Percentiles rank a stretch among this genome's conserved stretches.
These are phyloP conservation scores for Nematolebias whitei DNA, from an alignment of 2,113 vertebrate genomes.

Conservation along the genomic window DNA sequence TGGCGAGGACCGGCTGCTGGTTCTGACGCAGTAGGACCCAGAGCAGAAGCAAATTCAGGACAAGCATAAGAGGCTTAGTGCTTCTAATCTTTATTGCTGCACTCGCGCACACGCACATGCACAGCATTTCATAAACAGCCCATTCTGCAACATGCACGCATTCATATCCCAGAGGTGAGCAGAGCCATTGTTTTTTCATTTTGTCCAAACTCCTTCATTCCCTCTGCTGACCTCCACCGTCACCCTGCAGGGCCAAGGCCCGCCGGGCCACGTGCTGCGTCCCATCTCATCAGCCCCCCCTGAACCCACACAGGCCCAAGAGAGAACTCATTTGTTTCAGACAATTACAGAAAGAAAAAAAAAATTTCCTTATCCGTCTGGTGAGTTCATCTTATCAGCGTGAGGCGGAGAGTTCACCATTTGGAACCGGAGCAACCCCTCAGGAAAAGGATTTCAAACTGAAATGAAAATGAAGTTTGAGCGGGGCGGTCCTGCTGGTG, in stretches of 20 bases:
- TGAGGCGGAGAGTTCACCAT: constrained; percentile 11
- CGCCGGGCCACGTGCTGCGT: constrained; percentile 60
- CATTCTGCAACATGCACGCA: constrained; percentile 66
- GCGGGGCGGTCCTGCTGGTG: constrained; percentile 2
- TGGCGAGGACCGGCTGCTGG: constrained; percentile 20
- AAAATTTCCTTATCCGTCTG: neutral
- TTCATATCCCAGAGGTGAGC: constrained; percentile 59
- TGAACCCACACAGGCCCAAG: constrained; percentile 19
- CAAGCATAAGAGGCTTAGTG: constrained; percentile 83
- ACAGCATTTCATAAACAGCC: constrained; percentile 65
- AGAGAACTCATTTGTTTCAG: constrained; percentile 9
- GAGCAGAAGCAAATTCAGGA: constrained; percentile 77
- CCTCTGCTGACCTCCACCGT: constrained; percentile 59
- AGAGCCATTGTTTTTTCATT: constrained; percentile 71
- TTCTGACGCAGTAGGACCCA: constrained; percentile 76
- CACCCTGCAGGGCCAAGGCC: constrained; percentile 40
- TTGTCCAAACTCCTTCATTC: constrained; percentile 69
- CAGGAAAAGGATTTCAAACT: constrained; percentile 10
- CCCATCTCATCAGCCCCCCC: constrained; percentile 49
- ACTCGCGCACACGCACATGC: constrained; percentile 52
- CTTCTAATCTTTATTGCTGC: constrained; percentile 78
- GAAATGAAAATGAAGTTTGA: constrained; percentile 30
- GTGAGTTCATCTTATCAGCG: neutral
- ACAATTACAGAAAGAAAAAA: constrained; percentile 9
- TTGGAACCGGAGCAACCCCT: too few relatives aligned